Conservation (phyloP, 1,140 invertebrate genomes). For the Mactra quadrangularis region DNA sequence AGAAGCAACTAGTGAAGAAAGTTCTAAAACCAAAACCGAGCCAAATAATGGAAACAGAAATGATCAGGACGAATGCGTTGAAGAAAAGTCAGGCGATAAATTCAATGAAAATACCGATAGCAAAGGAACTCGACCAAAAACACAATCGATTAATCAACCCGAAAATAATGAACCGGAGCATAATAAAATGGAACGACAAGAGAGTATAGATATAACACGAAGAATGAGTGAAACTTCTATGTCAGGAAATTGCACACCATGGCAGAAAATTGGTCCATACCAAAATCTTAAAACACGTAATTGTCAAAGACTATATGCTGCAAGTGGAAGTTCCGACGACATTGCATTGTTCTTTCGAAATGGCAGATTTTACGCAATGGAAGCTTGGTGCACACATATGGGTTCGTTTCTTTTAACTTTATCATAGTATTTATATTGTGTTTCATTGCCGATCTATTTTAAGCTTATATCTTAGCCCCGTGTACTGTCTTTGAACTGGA, state of each 20-base stretch:
- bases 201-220: slow-evolving; percentile 43
- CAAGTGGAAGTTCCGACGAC: slow-evolving; percentile 50
- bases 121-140: slow-evolving; percentile 4
- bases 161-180: background rate
- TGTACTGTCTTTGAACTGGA: too few species aligned
- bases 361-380: slow-evolving; percentile 66
- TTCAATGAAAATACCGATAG: background rate
- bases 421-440: slow-evolving; percentile 4
- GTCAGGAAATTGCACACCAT: slow-evolving; percentile 6
- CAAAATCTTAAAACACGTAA: slow-evolving; percentile 33
- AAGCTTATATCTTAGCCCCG: too few species aligned
- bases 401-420: slow-evolving; percentile 47
- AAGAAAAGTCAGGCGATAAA: background rate
- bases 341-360: slow-evolving; percentile 64
- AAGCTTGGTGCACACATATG: slow-evolving; percentile 69
- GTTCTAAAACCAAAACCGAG: background rate
- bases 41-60: background rate
- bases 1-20: background rate
- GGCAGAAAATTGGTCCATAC: slow-evolving; percentile 55
- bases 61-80: too few species aligned
- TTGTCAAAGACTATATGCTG: slow-evolving; percentile 63
- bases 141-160: background rate
- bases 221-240: slow-evolving; percentile 23
- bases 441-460: too few species aligned
- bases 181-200: background rate